Conservation (phyloP, 1,140 invertebrate genomes). For the Conopomorpha cramerella region DNA sequence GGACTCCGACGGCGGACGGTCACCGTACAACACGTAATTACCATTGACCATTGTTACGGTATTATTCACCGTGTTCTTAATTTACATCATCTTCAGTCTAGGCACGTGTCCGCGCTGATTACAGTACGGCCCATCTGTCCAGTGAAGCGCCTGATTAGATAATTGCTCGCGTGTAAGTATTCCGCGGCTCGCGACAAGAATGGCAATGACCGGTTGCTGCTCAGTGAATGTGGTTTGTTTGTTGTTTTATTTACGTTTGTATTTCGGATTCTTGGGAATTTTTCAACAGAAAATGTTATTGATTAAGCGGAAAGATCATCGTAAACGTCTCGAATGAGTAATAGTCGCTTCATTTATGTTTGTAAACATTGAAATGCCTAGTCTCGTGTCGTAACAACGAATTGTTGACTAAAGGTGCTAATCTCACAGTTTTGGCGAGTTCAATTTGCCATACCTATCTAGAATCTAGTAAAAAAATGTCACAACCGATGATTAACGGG, state of each 20-base stretch:
- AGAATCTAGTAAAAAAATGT: not conserved
- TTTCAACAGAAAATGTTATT: not conserved
- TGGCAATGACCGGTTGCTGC: not conserved
- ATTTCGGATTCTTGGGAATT: not conserved
- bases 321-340: not conserved
- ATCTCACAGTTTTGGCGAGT: too few relatives aligned
- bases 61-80: not conserved
- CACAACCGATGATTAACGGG: not conserved
- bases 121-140: not conserved
- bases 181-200: not conserved
- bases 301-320: not conserved
- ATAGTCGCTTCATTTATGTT: not conserved
- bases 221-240: not conserved
- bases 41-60: conserved; percentile 43
- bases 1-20: conserved; percentile 38
- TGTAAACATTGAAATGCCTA: too few relatives aligned
- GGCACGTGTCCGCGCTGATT: too few relatives aligned
- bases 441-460: too few relatives aligned
- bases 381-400: too few relatives aligned
- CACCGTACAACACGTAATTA: conserved; percentile 46
- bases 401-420: too few relatives aligned
- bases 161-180: not conserved
- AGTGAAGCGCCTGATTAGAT: not conserved
- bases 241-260: not conserved
- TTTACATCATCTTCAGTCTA: not conserved